Evolutionary conservation across 2,797 vertebrate genomes (phyloP).

Genomic region (Holocentrus rufus): DNA sequence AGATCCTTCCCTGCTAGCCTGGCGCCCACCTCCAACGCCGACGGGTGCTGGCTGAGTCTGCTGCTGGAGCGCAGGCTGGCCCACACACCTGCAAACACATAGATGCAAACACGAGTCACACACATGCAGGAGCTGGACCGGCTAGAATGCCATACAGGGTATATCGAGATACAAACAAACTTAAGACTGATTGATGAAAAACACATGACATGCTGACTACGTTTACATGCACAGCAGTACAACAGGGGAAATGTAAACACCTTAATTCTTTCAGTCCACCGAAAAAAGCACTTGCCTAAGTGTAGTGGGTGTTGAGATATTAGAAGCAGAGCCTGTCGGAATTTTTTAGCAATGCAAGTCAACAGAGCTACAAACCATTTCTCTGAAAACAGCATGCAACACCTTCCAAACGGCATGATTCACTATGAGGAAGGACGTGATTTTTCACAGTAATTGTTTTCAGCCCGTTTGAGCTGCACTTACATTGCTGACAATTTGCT

Average conservation of each 20-base stretch:
- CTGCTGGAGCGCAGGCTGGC: slow-evolving; percentile 96
- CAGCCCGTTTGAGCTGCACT: slow-evolving; percentile 21
- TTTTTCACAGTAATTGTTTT: slow-evolving; percentile 57
- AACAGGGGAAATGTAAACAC: slow-evolving; percentile 57
- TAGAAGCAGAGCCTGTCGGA: slow-evolving; percentile 68
- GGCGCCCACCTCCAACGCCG: slow-evolving; percentile 84
- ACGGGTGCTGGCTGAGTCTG: slow-evolving; percentile 86
- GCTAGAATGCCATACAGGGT: slow-evolving; percentile 29
- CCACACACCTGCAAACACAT: slow-evolving; percentile 90
- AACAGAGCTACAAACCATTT: slow-evolving; percentile 56
- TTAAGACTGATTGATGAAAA: slow-evolving; percentile 57
- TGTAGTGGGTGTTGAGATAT: slow-evolving; percentile 44
- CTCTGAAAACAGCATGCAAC: slow-evolving; percentile 58
- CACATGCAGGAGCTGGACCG: slow-evolving; percentile 18
- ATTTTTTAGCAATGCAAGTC: slow-evolving; percentile 53
- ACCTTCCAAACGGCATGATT: slow-evolving; percentile 40
- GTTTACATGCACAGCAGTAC: slow-evolving; percentile 67
- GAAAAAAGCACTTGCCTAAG: slow-evolving; percentile 49
- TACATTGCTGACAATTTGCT: neutral
- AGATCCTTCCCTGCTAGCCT: slow-evolving; percentile 91
- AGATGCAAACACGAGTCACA: slow-evolving; percentile 52
- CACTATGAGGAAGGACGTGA: slow-evolving; percentile 41
- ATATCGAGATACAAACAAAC: slow-evolving; percentile 59
- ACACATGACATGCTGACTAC: slow-evolving; percentile 62
- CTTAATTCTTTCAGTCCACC: slow-evolving; percentile 52